These are phyloP conservation scores for Ips typographus DNA, from an alignment of 1,140 invertebrate genomes.

Conservation along the genomic window DNA sequence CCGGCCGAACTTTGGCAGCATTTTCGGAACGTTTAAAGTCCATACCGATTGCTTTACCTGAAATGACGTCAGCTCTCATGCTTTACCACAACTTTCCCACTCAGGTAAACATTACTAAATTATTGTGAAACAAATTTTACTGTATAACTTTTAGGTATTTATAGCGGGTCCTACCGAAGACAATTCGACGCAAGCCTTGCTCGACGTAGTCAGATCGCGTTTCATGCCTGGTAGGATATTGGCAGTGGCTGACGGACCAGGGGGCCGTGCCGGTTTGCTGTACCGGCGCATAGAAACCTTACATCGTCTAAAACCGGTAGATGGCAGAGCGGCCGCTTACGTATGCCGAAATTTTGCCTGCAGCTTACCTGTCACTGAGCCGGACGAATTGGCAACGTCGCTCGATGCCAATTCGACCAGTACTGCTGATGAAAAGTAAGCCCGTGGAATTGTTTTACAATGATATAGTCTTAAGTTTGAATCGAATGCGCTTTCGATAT, in stretches of 20 bases:
- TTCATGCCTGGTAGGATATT: constrained; percentile 72
- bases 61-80: constrained; percentile 76
- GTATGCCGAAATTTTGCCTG: constrained; percentile 80
- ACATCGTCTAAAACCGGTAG: constrained; percentile 48
- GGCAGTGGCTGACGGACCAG: constrained; percentile 62
- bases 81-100: constrained; percentile 66
- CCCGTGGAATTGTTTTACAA: too few relatives aligned
- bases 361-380: constrained; percentile 73
- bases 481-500: too few relatives aligned
- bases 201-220: constrained; percentile 65
- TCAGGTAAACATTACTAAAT: constrained; percentile 56
- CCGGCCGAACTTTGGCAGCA: constrained; percentile 62
- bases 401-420: constrained; percentile 52
- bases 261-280: constrained; percentile 50
- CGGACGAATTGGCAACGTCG: constrained; percentile 63
- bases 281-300: constrained; percentile 45
- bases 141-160: constrained; percentile 58
- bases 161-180: constrained; percentile 66
- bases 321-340: constrained; percentile 70
- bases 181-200: constrained; percentile 66
- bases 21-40: constrained; percentile 54
- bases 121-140: constrained; percentile 4
- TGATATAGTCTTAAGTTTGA: too few relatives aligned
- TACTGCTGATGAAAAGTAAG: too few relatives aligned
- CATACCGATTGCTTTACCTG: constrained; percentile 69